A percentile compares a stretch with the other conserved stretches of the same genome.
These are phyloP conservation scores for Aplochiton taeniatus DNA, from an alignment of 2,797 vertebrate species.

Conservation along the genomic window DNA sequence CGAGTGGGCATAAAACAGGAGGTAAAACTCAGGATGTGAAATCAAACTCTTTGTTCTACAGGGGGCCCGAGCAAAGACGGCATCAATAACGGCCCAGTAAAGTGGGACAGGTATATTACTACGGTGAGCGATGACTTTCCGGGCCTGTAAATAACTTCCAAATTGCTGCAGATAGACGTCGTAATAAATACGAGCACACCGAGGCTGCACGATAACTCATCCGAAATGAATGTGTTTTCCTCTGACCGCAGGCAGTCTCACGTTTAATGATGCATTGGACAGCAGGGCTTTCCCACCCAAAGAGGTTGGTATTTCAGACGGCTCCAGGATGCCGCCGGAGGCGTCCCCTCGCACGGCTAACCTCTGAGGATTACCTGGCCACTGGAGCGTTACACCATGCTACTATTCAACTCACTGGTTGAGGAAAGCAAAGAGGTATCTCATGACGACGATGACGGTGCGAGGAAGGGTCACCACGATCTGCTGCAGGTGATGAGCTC, in stretches of 20 bases:
- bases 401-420: conserved; percentile 94
- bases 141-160: conserved; percentile 34
- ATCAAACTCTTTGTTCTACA: conserved; percentile 47
- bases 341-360: too few relatives aligned
- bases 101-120: conserved; percentile 47
- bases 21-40: conserved; percentile 33
- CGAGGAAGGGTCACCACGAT: conserved; percentile 91
- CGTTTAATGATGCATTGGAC: conserved; percentile 2
- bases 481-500: conserved; percentile 94
- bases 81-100: conserved; percentile 46
- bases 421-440: conserved; percentile 98
- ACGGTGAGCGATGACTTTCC: conserved; percentile 25
- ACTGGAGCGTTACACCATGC: too few relatives aligned
- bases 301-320: neutral
- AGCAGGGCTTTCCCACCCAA: neutral
- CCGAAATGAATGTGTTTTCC: conserved; percentile 5
- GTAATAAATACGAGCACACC: conserved; percentile 23
- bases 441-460: conserved; percentile 93
- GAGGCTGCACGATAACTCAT: conserved; percentile 3
- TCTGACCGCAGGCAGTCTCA: conserved; percentile 1
- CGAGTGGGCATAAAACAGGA: conserved; percentile 12
- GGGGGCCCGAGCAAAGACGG: conserved; percentile 32
- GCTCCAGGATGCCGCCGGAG: too few relatives aligned
- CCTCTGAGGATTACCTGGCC: too few relatives aligned
- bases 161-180: conserved; percentile 30